Conservation (phyloP, 2,888 invertebrate species). For the Dromius quadrimaculatus region DNA sequence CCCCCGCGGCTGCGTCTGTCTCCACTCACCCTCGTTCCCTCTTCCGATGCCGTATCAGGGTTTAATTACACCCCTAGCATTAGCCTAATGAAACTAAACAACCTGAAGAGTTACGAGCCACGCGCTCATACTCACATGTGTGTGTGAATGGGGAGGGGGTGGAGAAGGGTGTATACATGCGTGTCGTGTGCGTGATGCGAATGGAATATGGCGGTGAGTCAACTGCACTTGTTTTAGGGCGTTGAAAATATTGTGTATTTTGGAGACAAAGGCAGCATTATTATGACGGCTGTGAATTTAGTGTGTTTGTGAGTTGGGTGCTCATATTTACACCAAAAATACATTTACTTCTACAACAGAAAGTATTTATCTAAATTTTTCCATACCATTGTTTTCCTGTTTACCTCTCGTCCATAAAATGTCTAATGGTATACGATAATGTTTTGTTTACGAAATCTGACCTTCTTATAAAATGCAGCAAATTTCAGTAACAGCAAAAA, state of each 20-base stretch:
- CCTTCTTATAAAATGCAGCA: too few relatives aligned
- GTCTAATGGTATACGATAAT: too few relatives aligned
- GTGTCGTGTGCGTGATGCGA: too few relatives aligned
- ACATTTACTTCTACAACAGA: neutral
- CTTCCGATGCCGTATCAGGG: slow-evolving; percentile 20
- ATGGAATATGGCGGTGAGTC: too few relatives aligned
- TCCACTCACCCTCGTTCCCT: neutral
- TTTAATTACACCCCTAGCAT: slow-evolving; percentile 44
- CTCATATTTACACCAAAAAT: too few relatives aligned
- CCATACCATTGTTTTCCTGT: slow-evolving; percentile 1
- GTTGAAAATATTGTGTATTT: slow-evolving; percentile 27
- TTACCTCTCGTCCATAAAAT: too few relatives aligned
- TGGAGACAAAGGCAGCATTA: neutral
- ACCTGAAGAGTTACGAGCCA: slow-evolving; percentile 44
- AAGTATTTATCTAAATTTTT: neutral
- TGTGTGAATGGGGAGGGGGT: neutral
- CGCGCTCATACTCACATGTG: slow-evolving; percentile 5
- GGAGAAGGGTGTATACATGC: too few relatives aligned
- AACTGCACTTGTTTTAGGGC: slow-evolving; percentile 20
- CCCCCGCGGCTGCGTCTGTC: neutral
- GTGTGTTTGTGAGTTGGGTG: slow-evolving; percentile 13
- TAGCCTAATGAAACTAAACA: slow-evolving; percentile 48
- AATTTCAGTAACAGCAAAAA: too few relatives aligned
- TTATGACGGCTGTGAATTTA: slow-evolving; percentile 20
- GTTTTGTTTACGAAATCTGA: too few relatives aligned